These are phyloP conservation scores for Cacoxenus indagator DNA, from an alignment of 2,888 invertebrate species.

Conservation along the genomic window DNA sequence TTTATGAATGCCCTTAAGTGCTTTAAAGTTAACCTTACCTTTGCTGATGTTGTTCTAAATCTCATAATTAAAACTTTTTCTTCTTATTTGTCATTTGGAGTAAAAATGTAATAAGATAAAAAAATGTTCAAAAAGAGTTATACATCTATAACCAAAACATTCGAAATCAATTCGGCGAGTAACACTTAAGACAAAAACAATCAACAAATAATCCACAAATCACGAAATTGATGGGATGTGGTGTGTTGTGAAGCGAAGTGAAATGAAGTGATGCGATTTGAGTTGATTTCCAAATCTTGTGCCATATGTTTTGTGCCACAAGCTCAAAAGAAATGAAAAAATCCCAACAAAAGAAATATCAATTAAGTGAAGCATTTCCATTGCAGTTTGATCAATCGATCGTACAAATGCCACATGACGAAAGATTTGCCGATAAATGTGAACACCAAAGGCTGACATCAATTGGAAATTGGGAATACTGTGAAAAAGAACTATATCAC, in stretches of 20 bases:
- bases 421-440: not conserved
- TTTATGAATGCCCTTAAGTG: no score
- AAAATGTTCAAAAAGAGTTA: no score
- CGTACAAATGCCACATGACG: not conserved
- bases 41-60: no score
- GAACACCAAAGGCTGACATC: no score
- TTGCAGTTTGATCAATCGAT: not conserved
- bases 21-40: no score
- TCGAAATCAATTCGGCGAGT: not conserved
- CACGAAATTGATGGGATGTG: not conserved
- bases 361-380: conserved; percentile 1
- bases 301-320: not conserved
- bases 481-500: no score
- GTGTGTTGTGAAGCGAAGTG: not conserved
- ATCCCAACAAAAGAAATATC: not conserved
- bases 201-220: not conserved
- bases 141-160: not conserved
- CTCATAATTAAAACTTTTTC: no score
- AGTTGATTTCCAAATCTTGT: not conserved
- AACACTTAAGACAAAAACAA: not conserved
- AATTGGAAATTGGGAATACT: no score
- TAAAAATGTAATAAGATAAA: no score
- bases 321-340: not conserved
- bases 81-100: no score
- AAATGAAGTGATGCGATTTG: not conserved